phyloP scores from a whole-genome alignment of 2,888 invertebrate genomes.

The Drepanosiphum platanoidis region DNA sequence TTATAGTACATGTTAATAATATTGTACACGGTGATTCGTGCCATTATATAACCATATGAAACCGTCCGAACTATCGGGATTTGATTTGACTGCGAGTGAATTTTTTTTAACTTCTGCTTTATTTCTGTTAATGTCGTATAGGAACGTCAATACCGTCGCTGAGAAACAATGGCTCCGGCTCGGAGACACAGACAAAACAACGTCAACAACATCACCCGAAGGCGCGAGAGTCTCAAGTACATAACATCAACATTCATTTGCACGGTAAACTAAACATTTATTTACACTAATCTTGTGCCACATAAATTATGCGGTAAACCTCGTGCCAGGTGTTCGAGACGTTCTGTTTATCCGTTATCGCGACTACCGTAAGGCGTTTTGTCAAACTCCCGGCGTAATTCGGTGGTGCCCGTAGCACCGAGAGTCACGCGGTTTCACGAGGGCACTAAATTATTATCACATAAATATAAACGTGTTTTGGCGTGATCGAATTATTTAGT shows the following conservation, averaged over 20 bases:
- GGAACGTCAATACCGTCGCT: slow-evolving; percentile 52
- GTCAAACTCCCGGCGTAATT: not conserved
- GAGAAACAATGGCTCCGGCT: slow-evolving; percentile 40
- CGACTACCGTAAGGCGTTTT: not conserved
- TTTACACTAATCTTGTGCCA: not conserved
- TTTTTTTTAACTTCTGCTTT: not conserved
- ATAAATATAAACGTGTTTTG: too few species aligned
- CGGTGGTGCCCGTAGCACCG: too few species aligned
- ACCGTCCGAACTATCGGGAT: too few species aligned
- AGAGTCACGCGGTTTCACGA: too few species aligned
- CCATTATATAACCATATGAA: too few species aligned
- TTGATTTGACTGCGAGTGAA: too few species aligned
- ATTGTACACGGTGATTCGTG: too few species aligned
- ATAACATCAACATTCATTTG: slow-evolving; percentile 61
- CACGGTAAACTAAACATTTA: slow-evolving; percentile 53
- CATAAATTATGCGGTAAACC: slow-evolving; percentile 7
- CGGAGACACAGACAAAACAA: slow-evolving; percentile 29
- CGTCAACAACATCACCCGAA: slow-evolving; percentile 45
- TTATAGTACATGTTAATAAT: too few species aligned
- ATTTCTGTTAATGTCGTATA: not conserved
- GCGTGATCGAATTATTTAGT: too few species aligned
- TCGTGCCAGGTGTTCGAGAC: not conserved
- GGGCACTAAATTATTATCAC: too few species aligned
- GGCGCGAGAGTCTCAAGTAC: slow-evolving; percentile 53
- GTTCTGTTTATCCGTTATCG: slow-evolving; percentile 7